Percentiles rank a stretch among this genome's conserved stretches.
Evolutionary conservation across 2,797 vertebrate species (phyloP).

Genomic region (Emydoidea blandingii): DNA sequence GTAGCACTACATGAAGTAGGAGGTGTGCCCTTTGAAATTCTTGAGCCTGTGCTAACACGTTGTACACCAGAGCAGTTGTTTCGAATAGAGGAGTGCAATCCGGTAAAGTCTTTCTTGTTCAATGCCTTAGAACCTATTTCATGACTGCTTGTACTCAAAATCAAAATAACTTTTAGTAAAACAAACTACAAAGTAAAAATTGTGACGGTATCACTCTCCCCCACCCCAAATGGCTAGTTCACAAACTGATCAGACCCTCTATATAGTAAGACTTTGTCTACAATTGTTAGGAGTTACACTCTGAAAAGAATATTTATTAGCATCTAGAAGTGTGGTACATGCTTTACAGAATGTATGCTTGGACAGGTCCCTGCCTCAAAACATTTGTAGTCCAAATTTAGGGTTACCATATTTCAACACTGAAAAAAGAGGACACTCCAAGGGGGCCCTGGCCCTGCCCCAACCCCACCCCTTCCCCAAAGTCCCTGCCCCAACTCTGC

Average conservation of each 20-base stretch:
- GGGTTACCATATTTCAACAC: no score
- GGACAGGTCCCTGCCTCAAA: not conserved
- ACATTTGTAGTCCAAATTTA: not conserved
- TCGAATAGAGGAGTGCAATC: slow-evolving; percentile 90
- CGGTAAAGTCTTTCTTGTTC: slow-evolving; percentile 82
- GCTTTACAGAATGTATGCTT: not conserved
- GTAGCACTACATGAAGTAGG: slow-evolving; percentile 91
- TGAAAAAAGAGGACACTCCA: no score
- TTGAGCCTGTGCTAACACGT: slow-evolving; percentile 90
- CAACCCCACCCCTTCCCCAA: no score
- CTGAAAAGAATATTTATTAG: not conserved
- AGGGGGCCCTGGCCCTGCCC: no score
- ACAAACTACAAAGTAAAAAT: not conserved
- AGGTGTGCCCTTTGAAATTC: slow-evolving; percentile 91
- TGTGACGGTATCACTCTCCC: not conserved
- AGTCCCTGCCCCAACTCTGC: no score
- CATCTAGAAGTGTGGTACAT: not conserved
- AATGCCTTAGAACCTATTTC: not conserved
- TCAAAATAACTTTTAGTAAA: not conserved
- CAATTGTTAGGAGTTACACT: not conserved
- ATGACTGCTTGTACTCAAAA: not conserved
- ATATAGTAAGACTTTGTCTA: not conserved
- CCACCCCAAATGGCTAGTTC: not conserved
- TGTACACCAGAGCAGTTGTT: slow-evolving; percentile 91
- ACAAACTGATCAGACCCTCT: not conserved